phyloP scores from a whole-genome alignment of 2,113 vertebrate species.

The Pteropus alecto region DNA sequence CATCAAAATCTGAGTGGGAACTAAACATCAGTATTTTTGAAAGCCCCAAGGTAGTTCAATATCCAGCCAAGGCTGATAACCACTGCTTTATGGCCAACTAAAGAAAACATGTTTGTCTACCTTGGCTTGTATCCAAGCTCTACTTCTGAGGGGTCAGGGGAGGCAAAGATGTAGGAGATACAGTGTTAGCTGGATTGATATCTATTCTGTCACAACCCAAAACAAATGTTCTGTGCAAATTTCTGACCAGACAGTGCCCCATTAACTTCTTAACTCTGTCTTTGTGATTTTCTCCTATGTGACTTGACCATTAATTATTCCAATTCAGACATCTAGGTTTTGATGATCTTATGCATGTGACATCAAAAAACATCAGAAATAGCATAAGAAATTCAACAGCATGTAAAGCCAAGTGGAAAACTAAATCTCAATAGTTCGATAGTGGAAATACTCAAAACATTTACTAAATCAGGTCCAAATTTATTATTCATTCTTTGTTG shows the following conservation, averaged over 20 bases:
- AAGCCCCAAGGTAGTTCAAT: not conserved
- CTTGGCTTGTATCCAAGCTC: not conserved
- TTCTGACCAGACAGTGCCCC: not conserved
- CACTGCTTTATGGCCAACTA: not conserved
- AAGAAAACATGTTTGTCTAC: not conserved
- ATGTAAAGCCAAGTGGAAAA: constrained; percentile 41
- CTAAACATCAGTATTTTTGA: constrained; percentile 17
- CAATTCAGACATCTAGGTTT: constrained; percentile 20
- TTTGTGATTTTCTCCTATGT: not conserved
- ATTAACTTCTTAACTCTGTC: not conserved
- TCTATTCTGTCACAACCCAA: constrained; percentile 4
- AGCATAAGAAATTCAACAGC: constrained; percentile 18
- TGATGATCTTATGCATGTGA: constrained; percentile 3
- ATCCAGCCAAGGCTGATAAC: not conserved
- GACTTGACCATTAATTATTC: constrained; percentile 28
- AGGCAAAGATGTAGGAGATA: not conserved
- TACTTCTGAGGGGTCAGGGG: not conserved
- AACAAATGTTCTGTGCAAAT: not conserved
- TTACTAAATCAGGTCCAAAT: constrained; percentile 34
- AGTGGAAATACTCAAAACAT: constrained; percentile 49
- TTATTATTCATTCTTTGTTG: constrained; percentile 7
- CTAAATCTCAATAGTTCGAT: constrained; percentile 39
- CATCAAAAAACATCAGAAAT: constrained; percentile 13
- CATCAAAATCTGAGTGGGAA: constrained; percentile 3
- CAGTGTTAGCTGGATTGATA: not conserved